Conservation (phyloP, 2,888 invertebrate genomes). For the Carpatolechia fugitivella region DNA sequence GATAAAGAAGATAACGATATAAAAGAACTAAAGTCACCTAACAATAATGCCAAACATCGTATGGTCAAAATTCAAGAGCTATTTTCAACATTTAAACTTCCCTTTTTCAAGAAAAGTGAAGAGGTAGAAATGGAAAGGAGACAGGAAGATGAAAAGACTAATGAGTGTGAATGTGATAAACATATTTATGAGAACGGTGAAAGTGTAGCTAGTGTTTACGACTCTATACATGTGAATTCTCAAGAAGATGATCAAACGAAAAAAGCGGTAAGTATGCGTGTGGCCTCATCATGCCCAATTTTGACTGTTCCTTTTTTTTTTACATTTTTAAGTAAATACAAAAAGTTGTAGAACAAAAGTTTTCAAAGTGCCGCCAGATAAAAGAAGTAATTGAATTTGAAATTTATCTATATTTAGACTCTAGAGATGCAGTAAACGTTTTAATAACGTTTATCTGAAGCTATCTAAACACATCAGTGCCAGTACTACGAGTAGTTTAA, state of each 20-base stretch:
- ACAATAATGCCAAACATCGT: conserved; percentile 45
- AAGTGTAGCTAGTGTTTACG: conserved; percentile 57
- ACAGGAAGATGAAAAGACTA: conserved; percentile 27
- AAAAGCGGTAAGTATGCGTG: conserved; percentile 20
- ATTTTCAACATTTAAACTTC: conserved; percentile 62
- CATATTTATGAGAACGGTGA: conserved; percentile 60
- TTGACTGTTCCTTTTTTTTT: too few relatives aligned
- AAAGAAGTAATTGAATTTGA: too few relatives aligned
- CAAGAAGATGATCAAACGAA: conserved; percentile 22
- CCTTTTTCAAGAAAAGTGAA: conserved; percentile 57
- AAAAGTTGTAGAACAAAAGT: too few relatives aligned
- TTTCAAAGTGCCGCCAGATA: too few relatives aligned
- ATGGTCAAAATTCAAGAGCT: conserved; percentile 64
- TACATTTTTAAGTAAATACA: too few relatives aligned
- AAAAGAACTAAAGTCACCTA: background rate
- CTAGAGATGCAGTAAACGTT: too few relatives aligned
- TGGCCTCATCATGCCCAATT: too few relatives aligned
- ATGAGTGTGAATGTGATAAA: conserved; percentile 28
- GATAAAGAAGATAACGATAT: conserved; percentile 31
- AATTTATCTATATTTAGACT: too few relatives aligned
- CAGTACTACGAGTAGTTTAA: too few relatives aligned
- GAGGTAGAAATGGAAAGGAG: conserved; percentile 33
- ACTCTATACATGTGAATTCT: conserved; percentile 54
- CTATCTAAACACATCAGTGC: too few relatives aligned
- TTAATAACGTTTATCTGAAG: too few relatives aligned